Conservation (phyloP, 2,797 vertebrate species). For the Chaetodon trifasciatus region DNA sequence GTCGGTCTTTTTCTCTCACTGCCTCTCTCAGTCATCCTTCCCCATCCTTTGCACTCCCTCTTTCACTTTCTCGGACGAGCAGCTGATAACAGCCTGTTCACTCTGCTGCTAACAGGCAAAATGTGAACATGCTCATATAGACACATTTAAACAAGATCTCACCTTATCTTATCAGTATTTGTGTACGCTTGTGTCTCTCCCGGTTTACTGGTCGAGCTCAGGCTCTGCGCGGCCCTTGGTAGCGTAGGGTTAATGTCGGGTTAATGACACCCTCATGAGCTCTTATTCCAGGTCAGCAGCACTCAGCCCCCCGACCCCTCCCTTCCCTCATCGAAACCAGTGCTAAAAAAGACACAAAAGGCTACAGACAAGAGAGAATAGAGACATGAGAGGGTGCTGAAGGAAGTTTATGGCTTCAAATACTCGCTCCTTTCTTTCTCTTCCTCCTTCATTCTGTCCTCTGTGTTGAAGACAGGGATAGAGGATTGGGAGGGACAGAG, state of each 20-base stretch:
- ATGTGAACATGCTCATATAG: not conserved
- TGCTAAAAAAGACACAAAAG: slow-evolving; percentile 69
- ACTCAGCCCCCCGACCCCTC: slow-evolving; percentile 6
- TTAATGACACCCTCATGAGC: slow-evolving; percentile 82
- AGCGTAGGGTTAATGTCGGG: slow-evolving; percentile 78
- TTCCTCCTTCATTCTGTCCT: slow-evolving; percentile 46
- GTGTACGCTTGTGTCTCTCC: slow-evolving; percentile 21
- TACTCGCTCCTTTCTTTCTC: slow-evolving; percentile 67
- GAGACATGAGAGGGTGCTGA: slow-evolving; percentile 72
- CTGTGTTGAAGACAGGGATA: slow-evolving; percentile 45
- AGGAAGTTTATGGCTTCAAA: slow-evolving; percentile 79
- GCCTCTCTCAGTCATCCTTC: slow-evolving; percentile 54
- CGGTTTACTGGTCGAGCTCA: slow-evolving; percentile 20
- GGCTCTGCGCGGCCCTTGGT: slow-evolving; percentile 27
- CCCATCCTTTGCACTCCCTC: slow-evolving; percentile 41
- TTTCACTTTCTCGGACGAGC: slow-evolving; percentile 44
- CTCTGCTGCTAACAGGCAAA: slow-evolving; percentile 35
- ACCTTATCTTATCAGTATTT: slow-evolving; percentile 37
- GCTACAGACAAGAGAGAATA: slow-evolving; percentile 62
- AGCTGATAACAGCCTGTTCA: slow-evolving; percentile 60
- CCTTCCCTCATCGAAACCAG: slow-evolving; percentile 38
- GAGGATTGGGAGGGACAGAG: slow-evolving; percentile 57
- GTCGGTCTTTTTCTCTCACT: slow-evolving; percentile 51
- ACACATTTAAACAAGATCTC: slow-evolving; percentile 1
- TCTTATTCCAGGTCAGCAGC: slow-evolving; percentile 79